Base-by-base conservation (phyloP, 2,888 invertebrate species). In the Spatulosminthurus flaviceps region DNA sequence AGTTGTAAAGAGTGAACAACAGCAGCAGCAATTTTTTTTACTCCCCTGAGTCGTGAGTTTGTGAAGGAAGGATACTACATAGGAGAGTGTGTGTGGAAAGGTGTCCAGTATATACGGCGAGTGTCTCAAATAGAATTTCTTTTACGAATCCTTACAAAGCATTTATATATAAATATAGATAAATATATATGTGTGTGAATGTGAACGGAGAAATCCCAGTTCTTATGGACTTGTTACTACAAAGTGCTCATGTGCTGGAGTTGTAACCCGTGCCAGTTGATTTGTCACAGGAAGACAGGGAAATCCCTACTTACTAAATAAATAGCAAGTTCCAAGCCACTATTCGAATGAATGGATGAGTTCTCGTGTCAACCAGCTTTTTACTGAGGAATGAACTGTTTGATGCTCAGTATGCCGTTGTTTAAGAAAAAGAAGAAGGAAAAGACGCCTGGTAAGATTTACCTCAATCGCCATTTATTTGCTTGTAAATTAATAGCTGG, bases 341-440 rank as follows among this genome's bases (percentile, higher is more conserved):
- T 1, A 64, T 29, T 16, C 41, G 24, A 71, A 29, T 41, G 1
- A 4, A 71, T 21, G 41, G 42, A 71, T 71, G 42, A 71, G 26
- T 24, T 22, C 64, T 22, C 16, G 13, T 64, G 19, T 22, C 22
- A 22, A 24, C 60, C 60, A 60, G n/a, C 60, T 60, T 60, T 5
- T 21, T 69, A 69, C 29, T 34, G 22, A 74, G 73, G 42, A 41
- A 75, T 66, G 66, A 75, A 75, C 64, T 42, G 75, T 75, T 75
- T 66, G 76, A 67, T 43, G 42, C 76, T 76, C 76, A 76, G 24
- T 19, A 76, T 76, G 76, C 76, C 76, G 66, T 69, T 76, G 42
- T 76, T 76, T 67, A 16, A 67, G 76, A 76, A 76, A 26, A 76
- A 76, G 34, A 76, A 76, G 67, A 76, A 76, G 76, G 66, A 76